phyloP scores from a whole-genome alignment of 2,113 vertebrate species.

The Porphyrio hochstetteri region DNA sequence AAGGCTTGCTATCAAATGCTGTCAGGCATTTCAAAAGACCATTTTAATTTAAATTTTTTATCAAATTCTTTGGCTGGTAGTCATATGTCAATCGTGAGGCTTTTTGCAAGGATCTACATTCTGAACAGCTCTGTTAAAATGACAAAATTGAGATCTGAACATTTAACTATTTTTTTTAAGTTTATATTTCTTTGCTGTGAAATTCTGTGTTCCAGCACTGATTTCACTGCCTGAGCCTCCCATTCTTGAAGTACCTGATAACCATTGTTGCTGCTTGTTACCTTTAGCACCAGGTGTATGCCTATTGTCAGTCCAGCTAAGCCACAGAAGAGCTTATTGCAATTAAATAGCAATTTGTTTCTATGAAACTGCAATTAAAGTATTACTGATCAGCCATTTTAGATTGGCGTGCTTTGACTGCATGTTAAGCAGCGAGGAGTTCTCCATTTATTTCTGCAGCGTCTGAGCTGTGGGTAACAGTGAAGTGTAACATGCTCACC shows the following conservation, averaged over 20 bases:
- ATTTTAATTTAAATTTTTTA: not conserved
- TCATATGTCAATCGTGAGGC: not conserved
- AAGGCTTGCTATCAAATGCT: not conserved
- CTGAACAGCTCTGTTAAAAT: conserved; percentile 16
- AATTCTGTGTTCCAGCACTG: not conserved
- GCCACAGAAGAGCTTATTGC: conserved; percentile 79
- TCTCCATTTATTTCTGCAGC: not conserved
- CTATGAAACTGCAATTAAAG: conserved; percentile 86
- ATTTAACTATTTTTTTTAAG: not conserved
- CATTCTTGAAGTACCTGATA: not conserved
- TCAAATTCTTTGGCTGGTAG: not conserved
- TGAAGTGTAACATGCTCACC: conserved; percentile 7
- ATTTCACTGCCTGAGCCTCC: not conserved
- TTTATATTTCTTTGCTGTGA: not conserved
- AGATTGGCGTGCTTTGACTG: conserved; percentile 73
- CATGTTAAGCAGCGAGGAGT: conserved; percentile 70
- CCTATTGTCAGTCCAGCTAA: conserved; percentile 76
- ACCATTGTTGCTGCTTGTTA: not conserved
- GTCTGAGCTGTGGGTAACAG: conserved; percentile 3
- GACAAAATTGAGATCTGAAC: not conserved
- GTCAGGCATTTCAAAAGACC: conserved; percentile 20
- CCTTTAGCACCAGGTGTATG: conserved; percentile 47
- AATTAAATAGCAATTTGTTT: conserved; percentile 87
- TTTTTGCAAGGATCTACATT: not conserved
- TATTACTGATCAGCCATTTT: conserved; percentile 83